Base-by-base conservation (phyloP, 2,888 invertebrate species). In the Daptonema setosum region DNA sequence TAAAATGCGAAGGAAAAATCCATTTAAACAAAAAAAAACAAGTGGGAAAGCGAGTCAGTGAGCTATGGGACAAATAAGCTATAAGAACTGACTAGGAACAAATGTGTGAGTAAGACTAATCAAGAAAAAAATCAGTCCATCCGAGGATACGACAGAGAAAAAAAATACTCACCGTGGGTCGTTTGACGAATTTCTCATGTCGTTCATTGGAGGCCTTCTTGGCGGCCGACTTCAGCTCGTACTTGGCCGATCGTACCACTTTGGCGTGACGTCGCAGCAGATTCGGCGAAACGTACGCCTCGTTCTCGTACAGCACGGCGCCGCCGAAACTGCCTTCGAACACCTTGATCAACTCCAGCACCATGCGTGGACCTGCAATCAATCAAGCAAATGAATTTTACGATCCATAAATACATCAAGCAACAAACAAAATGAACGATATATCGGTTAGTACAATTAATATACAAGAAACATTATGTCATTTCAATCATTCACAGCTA, bases 321-420 rank as follows among this genome's bases (percentile, higher is more conserved):
- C 93, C 95, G 59, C 85, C 83, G 75, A 97, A 97, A 67, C 93
- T 91, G 3, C 85, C 85, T 56, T 82, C 82, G 76, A 97, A 97
- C 68, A 97, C 83, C 75, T 88, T 86, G 0, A 95, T 85, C 72
- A 83, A 76, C 66, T 81, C 79, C 57, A 79, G 70, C 47, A 78
- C 77, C 72, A 80, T 78, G 61, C 80, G 71, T 22, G 80, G 80
- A 35, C 79, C 79, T 75, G 63, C 50, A 63, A 63, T n/a, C 5
- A 30, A n/a, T 1, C n/a, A 1, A 14, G 17, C 3, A 5, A 11
- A 25, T 35, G 14, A 22, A 5, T 26, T 26, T 24, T 17, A 22
- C n/a, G n/a, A n/a, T n/a, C n/a, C n/a, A n/a, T n/a, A n/a, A n/a
- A n/a, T n/a, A n/a, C n/a, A n/a, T n/a, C 45, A 50, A 35, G 29